These are phyloP conservation scores for Sapayoa aenigma DNA, from an alignment of 2,113 vertebrate genomes.

Conservation along the genomic window DNA sequence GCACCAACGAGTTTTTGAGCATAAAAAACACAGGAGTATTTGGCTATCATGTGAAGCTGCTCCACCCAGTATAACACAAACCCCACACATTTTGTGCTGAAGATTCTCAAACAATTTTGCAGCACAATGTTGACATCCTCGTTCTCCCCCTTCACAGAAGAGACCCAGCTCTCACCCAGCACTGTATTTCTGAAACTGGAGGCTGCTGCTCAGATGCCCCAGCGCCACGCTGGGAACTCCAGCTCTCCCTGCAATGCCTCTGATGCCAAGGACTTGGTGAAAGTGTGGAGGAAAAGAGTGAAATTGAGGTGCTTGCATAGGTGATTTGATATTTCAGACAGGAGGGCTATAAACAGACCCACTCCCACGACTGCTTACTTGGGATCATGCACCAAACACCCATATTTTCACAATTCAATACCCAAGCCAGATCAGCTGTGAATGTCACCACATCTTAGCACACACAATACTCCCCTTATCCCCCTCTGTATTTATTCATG, in stretches of 20 bases:
- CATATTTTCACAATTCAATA: not conserved
- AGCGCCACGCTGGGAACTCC: not conserved
- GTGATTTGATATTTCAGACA: not conserved
- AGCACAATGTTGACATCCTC: not conserved
- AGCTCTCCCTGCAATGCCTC: not conserved
- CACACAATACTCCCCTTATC: not conserved
- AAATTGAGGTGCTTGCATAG: not conserved
- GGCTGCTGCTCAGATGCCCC: not conserved
- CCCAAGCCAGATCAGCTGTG: accelerated
- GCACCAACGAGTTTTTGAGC: not conserved
- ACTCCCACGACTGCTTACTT: accelerated
- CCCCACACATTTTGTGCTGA: not conserved
- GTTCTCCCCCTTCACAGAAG: not conserved
- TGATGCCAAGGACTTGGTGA: not conserved
- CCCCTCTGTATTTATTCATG: not conserved
- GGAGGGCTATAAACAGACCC: not conserved
- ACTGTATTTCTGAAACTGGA: not conserved
- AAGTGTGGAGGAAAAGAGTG: not conserved
- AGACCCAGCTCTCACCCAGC: not conserved
- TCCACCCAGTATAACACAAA: not conserved
- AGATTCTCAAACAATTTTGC: not conserved
- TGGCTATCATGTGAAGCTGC: not conserved
- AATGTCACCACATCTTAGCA: not conserved
- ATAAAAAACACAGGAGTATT: not conserved
- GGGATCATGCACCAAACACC: not conserved